phyloP scores from a whole-genome alignment of 2,113 vertebrate species.

The Marmota flaviventris region DNA sequence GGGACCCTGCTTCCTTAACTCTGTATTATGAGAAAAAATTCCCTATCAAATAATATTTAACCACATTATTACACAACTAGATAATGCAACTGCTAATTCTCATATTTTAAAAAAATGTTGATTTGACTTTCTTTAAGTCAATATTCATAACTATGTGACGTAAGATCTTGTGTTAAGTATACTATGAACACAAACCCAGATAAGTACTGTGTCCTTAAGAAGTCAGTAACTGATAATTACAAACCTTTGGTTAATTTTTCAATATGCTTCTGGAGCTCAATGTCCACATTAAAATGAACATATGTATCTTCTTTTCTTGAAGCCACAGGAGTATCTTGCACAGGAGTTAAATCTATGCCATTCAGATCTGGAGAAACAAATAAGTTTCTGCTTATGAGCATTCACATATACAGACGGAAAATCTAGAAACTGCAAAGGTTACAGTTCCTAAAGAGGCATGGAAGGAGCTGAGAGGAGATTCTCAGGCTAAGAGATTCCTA shows the following conservation, averaged over 20 bases:
- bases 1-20: not conserved
- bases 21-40: not conserved
- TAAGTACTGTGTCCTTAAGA: too few species aligned
- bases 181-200: too few species aligned
- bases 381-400: conserved; percentile 12
- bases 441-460: not conserved
- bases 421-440: not conserved
- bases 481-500: not conserved
- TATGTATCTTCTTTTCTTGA: conserved; percentile 96
- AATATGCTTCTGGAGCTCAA: conserved; percentile 99
- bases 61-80: not conserved
- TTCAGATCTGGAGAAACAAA: conserved; percentile 92
- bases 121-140: too few species aligned
- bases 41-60: not conserved
- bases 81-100: too few species aligned
- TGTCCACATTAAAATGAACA: conserved; percentile 96
- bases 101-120: too few species aligned
- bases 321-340: conserved; percentile 97
- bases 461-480: not conserved
- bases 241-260: too few species aligned
- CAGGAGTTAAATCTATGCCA: conserved; percentile 95
- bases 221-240: too few species aligned
- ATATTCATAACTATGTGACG: too few species aligned
- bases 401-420: not conserved
- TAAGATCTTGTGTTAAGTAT: too few species aligned